phyloP scores from a whole-genome alignment of 2,113 vertebrate species.

The Carettochelys insculpta region DNA sequence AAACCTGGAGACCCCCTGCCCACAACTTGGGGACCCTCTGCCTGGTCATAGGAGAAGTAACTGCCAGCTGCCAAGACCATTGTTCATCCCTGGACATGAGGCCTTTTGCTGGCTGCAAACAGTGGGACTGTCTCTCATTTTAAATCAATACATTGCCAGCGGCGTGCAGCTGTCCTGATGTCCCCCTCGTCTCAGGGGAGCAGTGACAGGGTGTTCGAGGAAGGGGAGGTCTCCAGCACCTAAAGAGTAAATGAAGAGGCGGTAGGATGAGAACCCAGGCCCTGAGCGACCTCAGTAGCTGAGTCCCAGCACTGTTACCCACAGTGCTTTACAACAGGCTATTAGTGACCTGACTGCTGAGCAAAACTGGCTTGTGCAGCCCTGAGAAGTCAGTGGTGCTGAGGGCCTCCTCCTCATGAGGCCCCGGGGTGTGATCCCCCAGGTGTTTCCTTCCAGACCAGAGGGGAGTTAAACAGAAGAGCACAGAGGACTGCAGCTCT shows the following conservation, averaged over 20 bases:
- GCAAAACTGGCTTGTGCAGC: neutral
- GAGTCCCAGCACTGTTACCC: neutral
- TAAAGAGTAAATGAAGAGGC: neutral
- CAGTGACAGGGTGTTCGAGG: no score
- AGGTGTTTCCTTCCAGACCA: neutral
- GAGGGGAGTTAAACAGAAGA: neutral
- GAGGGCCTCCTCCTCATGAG: neutral
- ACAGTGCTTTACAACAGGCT: neutral
- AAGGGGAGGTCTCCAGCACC: neutral
- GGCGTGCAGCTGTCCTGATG: no score
- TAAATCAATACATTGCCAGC: neutral
- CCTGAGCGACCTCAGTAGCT: neutral
- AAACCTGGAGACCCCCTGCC: neutral
- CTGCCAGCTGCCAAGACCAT: neutral
- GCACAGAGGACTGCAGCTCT: neutral
- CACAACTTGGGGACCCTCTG: no score
- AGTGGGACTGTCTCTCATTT: neutral
- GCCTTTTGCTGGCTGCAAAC: neutral
- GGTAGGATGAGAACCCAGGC: neutral
- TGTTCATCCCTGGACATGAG: no score
- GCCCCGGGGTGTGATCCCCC: accelerated
- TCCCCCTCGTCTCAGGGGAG: neutral
- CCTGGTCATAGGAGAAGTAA: no score
- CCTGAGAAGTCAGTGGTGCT: accelerated
- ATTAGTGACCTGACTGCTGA: accelerated